These are phyloP conservation scores for Corythaixoides concolor DNA, from an alignment of 2,113 vertebrate genomes.

Conservation along the genomic window DNA sequence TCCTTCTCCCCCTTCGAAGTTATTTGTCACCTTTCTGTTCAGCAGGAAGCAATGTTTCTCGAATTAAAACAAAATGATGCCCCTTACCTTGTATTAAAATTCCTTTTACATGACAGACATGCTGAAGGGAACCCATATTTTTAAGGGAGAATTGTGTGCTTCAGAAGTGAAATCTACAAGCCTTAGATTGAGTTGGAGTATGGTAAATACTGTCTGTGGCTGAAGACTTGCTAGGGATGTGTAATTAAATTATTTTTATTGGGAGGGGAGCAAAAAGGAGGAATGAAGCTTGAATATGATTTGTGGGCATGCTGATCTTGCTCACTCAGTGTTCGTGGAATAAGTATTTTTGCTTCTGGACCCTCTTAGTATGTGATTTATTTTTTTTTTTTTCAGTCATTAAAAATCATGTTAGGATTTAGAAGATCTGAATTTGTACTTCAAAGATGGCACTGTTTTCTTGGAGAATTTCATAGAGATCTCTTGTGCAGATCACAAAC, in stretches of 20 bases:
- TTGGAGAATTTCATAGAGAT: background rate
- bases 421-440: background rate
- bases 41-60: background rate
- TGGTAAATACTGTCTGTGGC: background rate
- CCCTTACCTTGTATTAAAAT: background rate
- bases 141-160: background rate
- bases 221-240: background rate
- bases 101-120: background rate
- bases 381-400: background rate
- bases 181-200: background rate
- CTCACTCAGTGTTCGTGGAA: background rate
- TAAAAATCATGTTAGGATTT: background rate
- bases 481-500: background rate
- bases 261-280: accelerated
- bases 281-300: background rate
- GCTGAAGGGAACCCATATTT: background rate
- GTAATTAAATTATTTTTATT: background rate
- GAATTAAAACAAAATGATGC: background rate
- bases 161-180: background rate
- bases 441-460: background rate
- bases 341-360: background rate
- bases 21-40: background rate
- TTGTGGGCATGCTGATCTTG: background rate
- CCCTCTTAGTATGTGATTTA: background rate
- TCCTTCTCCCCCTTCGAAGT: background rate